Evolutionary conservation across 2,797 vertebrate genomes (phyloP).

Genomic region (Pangasius mekongensis): DNA sequence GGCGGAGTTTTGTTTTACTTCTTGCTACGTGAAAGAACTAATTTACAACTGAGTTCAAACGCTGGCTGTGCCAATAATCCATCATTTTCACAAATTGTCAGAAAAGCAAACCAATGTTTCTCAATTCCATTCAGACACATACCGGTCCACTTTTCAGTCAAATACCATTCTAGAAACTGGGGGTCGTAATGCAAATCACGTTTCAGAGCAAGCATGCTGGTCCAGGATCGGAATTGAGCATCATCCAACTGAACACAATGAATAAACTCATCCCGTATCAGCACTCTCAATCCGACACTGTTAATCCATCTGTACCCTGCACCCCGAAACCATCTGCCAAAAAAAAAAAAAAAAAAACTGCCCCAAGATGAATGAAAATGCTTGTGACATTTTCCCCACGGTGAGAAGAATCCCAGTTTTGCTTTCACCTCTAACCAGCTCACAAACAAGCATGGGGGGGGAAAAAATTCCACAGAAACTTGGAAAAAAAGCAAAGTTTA

Average conservation of each 20-base stretch:
- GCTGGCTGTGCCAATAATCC: constrained; percentile 59
- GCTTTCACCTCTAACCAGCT: constrained; percentile 30
- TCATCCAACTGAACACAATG: background rate
- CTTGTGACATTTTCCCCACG: constrained; percentile 31
- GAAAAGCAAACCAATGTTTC: constrained; percentile 51
- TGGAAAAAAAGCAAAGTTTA: constrained; percentile 41
- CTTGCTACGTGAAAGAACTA: constrained; percentile 70
- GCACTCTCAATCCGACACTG: constrained; percentile 27
- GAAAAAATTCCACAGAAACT: constrained; percentile 31
- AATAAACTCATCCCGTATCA: background rate
- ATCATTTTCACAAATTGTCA: constrained; percentile 44
- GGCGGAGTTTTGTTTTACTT: constrained; percentile 58
- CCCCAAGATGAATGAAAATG: constrained; percentile 44
- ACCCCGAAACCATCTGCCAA: constrained; percentile 42
- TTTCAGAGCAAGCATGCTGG: constrained; percentile 19
- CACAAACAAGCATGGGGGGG: constrained; percentile 43
- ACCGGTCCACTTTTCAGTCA: constrained; percentile 22
- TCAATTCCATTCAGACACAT: constrained; percentile 28
- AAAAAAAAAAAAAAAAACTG: background rate
- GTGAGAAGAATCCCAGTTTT: constrained; percentile 47
- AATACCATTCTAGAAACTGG: constrained; percentile 12
- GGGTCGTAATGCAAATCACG: constrained; percentile 11
- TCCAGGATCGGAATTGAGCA: constrained; percentile 15
- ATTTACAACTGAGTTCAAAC: constrained; percentile 67
- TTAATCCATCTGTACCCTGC: constrained; percentile 51